A percentile compares a stretch with the other conserved stretches of the same genome.
These are phyloP conservation scores for Conopomorpha cramerella DNA, from an alignment of 1,140 invertebrate species.

Conservation along the genomic window DNA sequence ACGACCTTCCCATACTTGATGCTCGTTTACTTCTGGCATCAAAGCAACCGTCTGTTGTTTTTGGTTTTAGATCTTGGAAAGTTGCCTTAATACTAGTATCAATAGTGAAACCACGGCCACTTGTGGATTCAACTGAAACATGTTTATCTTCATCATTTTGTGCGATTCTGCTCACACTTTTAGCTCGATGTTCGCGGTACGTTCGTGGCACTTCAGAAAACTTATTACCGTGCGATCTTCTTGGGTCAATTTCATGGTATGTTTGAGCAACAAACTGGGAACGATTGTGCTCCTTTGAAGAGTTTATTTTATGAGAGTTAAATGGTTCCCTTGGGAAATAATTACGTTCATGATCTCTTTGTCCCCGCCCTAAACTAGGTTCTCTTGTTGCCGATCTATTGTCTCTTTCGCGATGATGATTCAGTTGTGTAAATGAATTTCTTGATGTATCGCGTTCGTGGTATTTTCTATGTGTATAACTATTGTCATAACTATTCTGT, in stretches of 20 bases:
- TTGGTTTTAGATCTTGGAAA: slow-evolving; percentile 19
- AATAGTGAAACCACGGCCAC: slow-evolving; percentile 27
- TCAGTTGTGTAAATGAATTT: slow-evolving; percentile 9
- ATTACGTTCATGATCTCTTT: too few relatives aligned
- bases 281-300: too few relatives aligned
- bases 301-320: too few relatives aligned
- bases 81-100: slow-evolving; percentile 32
- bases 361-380: too few relatives aligned
- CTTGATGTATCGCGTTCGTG: slow-evolving; percentile 18
- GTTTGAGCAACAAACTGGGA: too few relatives aligned
- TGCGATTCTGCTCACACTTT: slow-evolving; percentile 6
- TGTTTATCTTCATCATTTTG: slow-evolving; percentile 9
- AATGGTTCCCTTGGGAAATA: too few relatives aligned
- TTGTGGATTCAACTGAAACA: slow-evolving; percentile 17
- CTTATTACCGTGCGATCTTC: too few relatives aligned
- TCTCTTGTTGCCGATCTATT: too few relatives aligned
- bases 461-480: slow-evolving; percentile 7
- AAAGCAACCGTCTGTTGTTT: slow-evolving; percentile 11
- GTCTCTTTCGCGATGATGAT: too few relatives aligned
- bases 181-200: slow-evolving; percentile 3
- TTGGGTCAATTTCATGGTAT: too few relatives aligned
- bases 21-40: slow-evolving; percentile 29
- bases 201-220: too few relatives aligned
- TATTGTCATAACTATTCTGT: slow-evolving; percentile 22
- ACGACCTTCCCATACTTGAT: slow-evolving; percentile 29